phyloP scores from a whole-genome alignment of 2,113 vertebrate genomes.

The Nesoenas mayeri region DNA sequence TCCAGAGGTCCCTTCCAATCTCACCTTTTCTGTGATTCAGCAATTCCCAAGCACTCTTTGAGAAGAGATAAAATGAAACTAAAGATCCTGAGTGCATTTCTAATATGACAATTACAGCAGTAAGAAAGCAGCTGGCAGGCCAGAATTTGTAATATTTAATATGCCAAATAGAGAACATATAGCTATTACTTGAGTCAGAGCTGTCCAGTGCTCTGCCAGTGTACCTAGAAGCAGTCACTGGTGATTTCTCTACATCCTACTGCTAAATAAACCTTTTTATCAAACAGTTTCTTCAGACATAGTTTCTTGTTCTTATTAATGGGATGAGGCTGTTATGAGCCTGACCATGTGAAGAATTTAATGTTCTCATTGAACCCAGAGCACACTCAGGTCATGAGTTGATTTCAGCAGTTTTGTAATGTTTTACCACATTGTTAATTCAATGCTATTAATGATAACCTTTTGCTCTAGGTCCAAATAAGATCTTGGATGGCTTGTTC shows the following conservation, averaged over 20 bases:
- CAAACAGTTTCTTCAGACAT: neutral
- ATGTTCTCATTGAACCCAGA: neutral
- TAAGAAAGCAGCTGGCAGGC: neutral
- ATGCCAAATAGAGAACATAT: neutral
- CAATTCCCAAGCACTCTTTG: neutral
- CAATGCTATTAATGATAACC: neutral
- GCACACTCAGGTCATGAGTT: neutral
- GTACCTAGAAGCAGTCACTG: neutral
- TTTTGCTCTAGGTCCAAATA: neutral
- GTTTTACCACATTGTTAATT: slow-evolving; percentile 21
- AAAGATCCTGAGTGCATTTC: neutral
- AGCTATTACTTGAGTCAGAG: neutral
- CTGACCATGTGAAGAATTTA: neutral
- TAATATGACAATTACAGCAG: neutral
- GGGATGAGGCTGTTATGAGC: neutral
- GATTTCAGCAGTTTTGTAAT: slow-evolving; percentile 8
- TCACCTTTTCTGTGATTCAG: neutral
- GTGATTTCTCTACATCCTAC: neutral
- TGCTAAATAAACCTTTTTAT: neutral
- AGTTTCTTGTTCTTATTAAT: neutral
- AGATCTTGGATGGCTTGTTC: slow-evolving; percentile 5
- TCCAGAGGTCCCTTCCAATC: neutral
- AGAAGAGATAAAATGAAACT: neutral
- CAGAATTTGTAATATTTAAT: neutral
- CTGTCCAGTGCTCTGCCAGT: neutral